phyloP scores from a whole-genome alignment of 2,888 invertebrate species.

The Diplazon laetatorius region DNA sequence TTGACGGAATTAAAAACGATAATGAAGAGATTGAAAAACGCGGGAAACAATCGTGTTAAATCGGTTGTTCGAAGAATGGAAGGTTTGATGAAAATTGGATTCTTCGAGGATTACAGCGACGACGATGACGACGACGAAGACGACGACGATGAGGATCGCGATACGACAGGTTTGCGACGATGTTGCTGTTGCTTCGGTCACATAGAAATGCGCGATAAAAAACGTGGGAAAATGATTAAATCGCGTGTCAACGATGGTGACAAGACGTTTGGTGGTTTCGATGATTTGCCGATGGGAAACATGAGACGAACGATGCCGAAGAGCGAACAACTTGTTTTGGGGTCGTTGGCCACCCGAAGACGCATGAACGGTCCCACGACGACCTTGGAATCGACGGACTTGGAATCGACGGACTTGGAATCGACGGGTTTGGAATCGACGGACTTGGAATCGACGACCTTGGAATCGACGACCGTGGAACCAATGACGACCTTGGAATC shows the following conservation, averaged over 20 bases:
- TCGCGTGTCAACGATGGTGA: too few relatives aligned
- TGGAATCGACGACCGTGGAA: neutral
- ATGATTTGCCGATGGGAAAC: neutral
- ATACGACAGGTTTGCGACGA: neutral
- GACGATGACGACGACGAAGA: conserved; percentile 8
- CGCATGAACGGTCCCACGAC: neutral
- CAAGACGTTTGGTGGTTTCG: neutral
- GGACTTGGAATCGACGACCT: neutral
- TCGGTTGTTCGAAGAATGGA: conserved; percentile 6
- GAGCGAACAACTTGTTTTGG: neutral
- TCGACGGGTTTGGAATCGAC: too few relatives aligned
- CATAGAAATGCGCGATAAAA: too few relatives aligned
- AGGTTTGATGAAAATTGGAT: conserved; percentile 21
- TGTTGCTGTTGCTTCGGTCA: conserved; percentile 32
- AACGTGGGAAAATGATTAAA: too few relatives aligned
- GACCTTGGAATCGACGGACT: neutral
- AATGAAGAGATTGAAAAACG: neutral
- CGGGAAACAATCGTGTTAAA: neutral
- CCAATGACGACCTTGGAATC: neutral
- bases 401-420: neutral
- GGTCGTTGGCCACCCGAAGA: neutral
- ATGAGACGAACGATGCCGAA: conserved; percentile 15
- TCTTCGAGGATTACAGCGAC: neutral
- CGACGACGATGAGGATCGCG: neutral
- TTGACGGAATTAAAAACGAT: neutral